These are phyloP conservation scores for Lacerta agilis DNA, from an alignment of 2,797 vertebrate genomes.

Conservation along the genomic window DNA sequence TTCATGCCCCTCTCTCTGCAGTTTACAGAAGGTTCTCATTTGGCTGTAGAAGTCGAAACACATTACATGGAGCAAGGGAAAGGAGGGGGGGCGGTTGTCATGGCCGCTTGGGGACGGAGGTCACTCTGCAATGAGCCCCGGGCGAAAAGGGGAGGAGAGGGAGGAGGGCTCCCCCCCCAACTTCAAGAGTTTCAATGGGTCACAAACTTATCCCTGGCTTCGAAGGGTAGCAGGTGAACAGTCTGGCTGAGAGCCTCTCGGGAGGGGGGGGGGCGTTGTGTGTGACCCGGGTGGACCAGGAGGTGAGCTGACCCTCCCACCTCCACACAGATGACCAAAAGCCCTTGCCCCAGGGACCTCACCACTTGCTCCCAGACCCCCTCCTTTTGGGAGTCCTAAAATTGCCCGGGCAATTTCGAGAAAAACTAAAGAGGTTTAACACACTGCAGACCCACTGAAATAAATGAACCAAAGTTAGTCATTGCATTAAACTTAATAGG, in stretches of 20 bases:
- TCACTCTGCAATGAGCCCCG: slow-evolving; percentile 69
- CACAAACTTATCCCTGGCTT: slow-evolving; percentile 66
- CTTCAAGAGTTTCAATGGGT: slow-evolving; percentile 67
- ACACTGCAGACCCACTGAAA: too few relatives aligned
- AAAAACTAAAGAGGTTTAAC: not conserved
- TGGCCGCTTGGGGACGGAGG: slow-evolving; percentile 68
- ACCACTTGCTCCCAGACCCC: too few relatives aligned
- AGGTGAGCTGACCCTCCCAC: slow-evolving; percentile 8
- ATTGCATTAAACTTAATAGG: too few relatives aligned
- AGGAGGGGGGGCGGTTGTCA: slow-evolving; percentile 58
- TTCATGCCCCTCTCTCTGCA: slow-evolving; percentile 67
- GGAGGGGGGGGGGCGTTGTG: not conserved
- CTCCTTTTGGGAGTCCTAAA: not conserved
- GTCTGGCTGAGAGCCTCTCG: slow-evolving; percentile 2
- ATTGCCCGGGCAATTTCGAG: not conserved
- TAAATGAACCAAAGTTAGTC: too few relatives aligned
- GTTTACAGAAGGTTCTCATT: slow-evolving; percentile 84
- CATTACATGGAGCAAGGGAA: slow-evolving; percentile 60
- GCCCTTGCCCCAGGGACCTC: accelerated
- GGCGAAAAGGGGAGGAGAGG: slow-evolving; percentile 59
- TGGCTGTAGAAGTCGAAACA: slow-evolving; percentile 73
- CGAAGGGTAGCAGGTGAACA: slow-evolving; percentile 74
- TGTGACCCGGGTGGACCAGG: slow-evolving; percentile 17
- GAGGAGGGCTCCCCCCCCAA: slow-evolving; percentile 56
- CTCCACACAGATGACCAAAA: not conserved